Conservation (phyloP, 2,113 vertebrate genomes). For the Phaethornis superciliosus region DNA sequence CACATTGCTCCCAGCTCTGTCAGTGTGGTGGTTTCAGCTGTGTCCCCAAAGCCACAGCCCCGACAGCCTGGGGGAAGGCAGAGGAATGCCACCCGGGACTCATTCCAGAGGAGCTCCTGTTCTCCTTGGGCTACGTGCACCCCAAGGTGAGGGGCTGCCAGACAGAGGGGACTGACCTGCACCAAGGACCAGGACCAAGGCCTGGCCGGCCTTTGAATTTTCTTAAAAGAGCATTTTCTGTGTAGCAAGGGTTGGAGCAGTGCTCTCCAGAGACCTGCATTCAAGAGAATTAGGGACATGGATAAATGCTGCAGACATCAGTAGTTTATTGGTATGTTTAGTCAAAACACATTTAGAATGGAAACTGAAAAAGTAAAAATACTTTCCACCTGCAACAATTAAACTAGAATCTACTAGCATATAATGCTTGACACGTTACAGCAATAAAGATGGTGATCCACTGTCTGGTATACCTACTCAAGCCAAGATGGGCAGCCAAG, state of each 20-base stretch:
- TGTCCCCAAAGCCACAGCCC: accelerated
- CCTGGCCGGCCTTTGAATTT: too few relatives aligned
- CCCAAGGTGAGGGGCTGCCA: neutral
- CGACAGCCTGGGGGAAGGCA: accelerated
- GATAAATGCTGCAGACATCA: conserved; percentile 93
- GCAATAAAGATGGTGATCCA: conserved; percentile 86
- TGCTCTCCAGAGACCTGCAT: conserved; percentile 1
- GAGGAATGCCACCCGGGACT: neutral
- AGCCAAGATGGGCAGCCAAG: conserved; percentile 81
- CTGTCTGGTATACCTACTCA: conserved; percentile 83
- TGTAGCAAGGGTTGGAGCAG: neutral
- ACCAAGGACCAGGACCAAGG: accelerated
- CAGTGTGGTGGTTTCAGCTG: accelerated
- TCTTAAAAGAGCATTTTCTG: neutral
- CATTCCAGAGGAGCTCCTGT: accelerated
- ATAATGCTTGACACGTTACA: conserved; percentile 90
- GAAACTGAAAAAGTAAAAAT: conserved; percentile 81
- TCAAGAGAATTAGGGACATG: conserved; percentile 78
- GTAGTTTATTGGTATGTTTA: conserved; percentile 99
- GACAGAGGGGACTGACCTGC: neutral
- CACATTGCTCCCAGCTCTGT: neutral
- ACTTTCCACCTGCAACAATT: conserved; percentile 88
- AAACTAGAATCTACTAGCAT: conserved; percentile 86
- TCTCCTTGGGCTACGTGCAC: neutral
- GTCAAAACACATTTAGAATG: conserved; percentile 96